A percentile compares a stretch with the other conserved stretches of the same genome.
These are phyloP conservation scores for Ectropis grisescens DNA, from an alignment of 1,140 invertebrate genomes.

Conservation along the genomic window DNA sequence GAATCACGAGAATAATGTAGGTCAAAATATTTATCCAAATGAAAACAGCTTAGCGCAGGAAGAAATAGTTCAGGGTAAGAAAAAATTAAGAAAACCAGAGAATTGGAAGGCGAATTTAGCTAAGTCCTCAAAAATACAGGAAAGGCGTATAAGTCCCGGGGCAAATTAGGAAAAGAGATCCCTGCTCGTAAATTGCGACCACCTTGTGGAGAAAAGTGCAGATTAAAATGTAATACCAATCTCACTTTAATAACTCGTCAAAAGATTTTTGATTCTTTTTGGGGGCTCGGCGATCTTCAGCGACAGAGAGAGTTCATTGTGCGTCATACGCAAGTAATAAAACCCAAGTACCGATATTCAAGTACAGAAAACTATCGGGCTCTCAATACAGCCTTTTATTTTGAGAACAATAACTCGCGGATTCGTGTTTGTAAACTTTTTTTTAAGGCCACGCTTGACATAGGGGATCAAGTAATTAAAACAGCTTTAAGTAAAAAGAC, in stretches of 20 bases:
- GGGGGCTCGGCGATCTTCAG: constrained; percentile 13
- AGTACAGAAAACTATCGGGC: constrained; percentile 14
- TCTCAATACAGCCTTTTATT: constrained; percentile 17
- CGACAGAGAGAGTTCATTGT: constrained; percentile 21
- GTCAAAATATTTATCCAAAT: constrained; percentile 2
- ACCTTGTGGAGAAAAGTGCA: constrained; percentile 18
- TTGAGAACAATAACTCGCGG: constrained; percentile 2
- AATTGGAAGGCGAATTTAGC: constrained; percentile 12
- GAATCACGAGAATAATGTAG: not conserved
- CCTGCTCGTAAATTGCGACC: constrained; percentile 13
- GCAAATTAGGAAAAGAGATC: constrained; percentile 16
- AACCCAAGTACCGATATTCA: constrained; percentile 20
- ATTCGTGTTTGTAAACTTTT: constrained; percentile 14
- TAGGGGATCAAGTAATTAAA: constrained; percentile 10
- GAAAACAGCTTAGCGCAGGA: constrained; percentile 1
- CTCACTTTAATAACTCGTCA: constrained; percentile 7
- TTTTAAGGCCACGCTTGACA: constrained; percentile 19
- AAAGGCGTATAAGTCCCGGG: constrained; percentile 9
- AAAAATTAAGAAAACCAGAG: constrained; percentile 1
- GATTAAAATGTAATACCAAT: constrained; percentile 12
- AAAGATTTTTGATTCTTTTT: constrained; percentile 18
- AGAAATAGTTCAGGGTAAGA: constrained; percentile 2
- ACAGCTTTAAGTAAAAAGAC: constrained; percentile 14
- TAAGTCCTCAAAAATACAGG: constrained; percentile 16
- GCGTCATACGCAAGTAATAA: constrained; percentile 15